Evolutionary conservation across 2,888 invertebrate species (phyloP).

Genomic region (Nephrotoma guestfalica): DNA sequence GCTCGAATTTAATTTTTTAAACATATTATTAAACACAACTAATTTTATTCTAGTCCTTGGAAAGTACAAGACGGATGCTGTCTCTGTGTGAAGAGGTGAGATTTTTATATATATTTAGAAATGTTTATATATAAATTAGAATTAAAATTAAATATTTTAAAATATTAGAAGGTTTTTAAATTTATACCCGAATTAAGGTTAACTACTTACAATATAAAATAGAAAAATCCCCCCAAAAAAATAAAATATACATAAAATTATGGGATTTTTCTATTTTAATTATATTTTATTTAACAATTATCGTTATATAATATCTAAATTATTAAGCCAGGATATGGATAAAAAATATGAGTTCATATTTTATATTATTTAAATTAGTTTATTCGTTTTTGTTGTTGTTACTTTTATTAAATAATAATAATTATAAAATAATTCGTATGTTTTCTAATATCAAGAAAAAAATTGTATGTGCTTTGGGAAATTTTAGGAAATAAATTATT

Average conservation of each 20-base stretch:
- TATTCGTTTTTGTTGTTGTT: not conserved
- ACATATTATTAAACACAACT: not conserved
- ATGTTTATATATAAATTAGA: conserved; percentile 3
- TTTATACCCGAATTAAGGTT: not conserved
- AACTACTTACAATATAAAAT: not conserved
- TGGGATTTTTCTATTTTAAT: conserved; percentile 7
- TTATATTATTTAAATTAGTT: not conserved
- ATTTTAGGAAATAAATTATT: not conserved
- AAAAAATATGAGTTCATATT: not conserved
- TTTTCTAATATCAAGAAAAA: not conserved
- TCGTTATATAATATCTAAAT: not conserved
- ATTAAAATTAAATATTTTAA: not conserved
- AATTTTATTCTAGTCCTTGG: conserved; percentile 60
- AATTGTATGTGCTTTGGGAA: not conserved
- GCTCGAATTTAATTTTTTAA: not conserved
- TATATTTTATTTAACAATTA: not conserved
- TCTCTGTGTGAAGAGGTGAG: conserved; percentile 86
- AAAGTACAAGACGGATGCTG: conserved; percentile 85
- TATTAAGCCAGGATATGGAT: not conserved
- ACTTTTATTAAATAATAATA: not conserved
- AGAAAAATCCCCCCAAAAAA: not conserved
- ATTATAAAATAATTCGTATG: not conserved
- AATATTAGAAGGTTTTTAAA: not conserved
- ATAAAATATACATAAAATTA: conserved; percentile 4
- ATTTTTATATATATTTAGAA: conserved; percentile 13